Percentiles rank a stretch among this genome's conserved stretches.
Evolutionary conservation across 2,113 vertebrate species (phyloP).

Genomic region (Sisor rabdophorus): DNA sequence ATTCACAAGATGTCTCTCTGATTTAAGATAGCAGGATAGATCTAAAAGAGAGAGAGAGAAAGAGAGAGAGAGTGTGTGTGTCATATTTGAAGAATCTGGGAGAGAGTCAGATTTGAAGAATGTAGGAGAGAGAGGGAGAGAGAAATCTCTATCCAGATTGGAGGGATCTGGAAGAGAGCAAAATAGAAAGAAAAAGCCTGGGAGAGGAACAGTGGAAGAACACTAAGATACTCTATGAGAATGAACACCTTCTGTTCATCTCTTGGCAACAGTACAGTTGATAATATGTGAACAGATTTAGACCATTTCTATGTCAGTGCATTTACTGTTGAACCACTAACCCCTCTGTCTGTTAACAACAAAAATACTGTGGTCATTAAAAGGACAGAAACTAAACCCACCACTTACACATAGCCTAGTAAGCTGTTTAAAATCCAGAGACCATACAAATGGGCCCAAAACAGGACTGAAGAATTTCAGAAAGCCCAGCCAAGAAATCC

Average conservation of each 20-base stretch:
- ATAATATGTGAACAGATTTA: not conserved
- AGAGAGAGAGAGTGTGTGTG: too few relatives aligned
- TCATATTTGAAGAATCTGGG: too few relatives aligned
- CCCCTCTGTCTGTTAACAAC: not conserved
- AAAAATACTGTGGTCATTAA: not conserved
- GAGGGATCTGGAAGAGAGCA: too few relatives aligned
- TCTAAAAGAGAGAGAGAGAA: too few relatives aligned
- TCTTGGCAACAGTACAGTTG: not conserved
- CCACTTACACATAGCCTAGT: not conserved
- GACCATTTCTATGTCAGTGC: not conserved
- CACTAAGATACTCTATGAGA: not conserved
- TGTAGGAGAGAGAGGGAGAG: too few relatives aligned
- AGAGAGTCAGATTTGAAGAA: too few relatives aligned
- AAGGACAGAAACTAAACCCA: not conserved
- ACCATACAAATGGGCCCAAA: not conserved
- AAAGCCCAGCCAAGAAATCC: not conserved
- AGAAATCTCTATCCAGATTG: too few relatives aligned
- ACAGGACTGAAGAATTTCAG: not conserved
- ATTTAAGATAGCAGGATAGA: too few relatives aligned
- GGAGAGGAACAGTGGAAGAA: too few relatives aligned
- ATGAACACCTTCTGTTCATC: not conserved
- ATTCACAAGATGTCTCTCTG: too few relatives aligned
- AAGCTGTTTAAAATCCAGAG: not conserved
- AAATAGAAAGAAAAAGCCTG: too few relatives aligned
- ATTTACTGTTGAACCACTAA: not conserved